Percentiles rank a stretch among this genome's conserved stretches.
phyloP scores from a whole-genome alignment of 1,140 invertebrate genomes.

The Orius insidiosus region DNA sequence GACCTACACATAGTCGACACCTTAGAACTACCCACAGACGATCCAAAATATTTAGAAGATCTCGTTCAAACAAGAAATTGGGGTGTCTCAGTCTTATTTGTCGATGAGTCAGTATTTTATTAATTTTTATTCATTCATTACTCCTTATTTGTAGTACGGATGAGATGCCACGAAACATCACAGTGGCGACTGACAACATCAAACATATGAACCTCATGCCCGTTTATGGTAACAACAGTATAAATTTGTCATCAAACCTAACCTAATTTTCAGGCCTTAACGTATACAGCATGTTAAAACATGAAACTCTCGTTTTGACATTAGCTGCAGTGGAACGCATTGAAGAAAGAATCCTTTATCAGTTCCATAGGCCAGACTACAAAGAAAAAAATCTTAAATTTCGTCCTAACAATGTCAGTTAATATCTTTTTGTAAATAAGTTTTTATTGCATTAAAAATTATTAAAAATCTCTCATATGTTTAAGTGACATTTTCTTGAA shows the following conservation, averaged over 20 bases:
- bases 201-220: constrained; percentile 89
- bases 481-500: no score
- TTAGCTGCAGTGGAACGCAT: constrained; percentile 64
- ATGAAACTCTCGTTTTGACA: constrained; percentile 85
- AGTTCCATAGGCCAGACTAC: constrained; percentile 48
- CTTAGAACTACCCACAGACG: constrained; percentile 69
- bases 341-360: constrained; percentile 68
- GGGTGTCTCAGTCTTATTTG: constrained; percentile 88
- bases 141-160: no score
- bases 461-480: no score
- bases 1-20: constrained; percentile 82
- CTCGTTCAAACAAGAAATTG: constrained; percentile 70
- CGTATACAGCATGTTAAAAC: constrained; percentile 86
- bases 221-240: constrained; percentile 49
- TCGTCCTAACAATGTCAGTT: not conserved
- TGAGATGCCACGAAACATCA: constrained; percentile 72
- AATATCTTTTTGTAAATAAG: constrained; percentile 2
- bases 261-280: constrained; percentile 37
- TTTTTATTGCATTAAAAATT: no score
- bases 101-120: constrained; percentile 83
- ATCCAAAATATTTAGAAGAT: constrained; percentile 60
- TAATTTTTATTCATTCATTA: no score
- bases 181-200: constrained; percentile 53
- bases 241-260: not conserved
- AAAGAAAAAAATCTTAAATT: constrained; percentile 18